Percentiles rank a stretch among this genome's conserved stretches.
Conservation (phyloP, 2,797 vertebrate species). For the Pipistrellus nathusii region DNA sequence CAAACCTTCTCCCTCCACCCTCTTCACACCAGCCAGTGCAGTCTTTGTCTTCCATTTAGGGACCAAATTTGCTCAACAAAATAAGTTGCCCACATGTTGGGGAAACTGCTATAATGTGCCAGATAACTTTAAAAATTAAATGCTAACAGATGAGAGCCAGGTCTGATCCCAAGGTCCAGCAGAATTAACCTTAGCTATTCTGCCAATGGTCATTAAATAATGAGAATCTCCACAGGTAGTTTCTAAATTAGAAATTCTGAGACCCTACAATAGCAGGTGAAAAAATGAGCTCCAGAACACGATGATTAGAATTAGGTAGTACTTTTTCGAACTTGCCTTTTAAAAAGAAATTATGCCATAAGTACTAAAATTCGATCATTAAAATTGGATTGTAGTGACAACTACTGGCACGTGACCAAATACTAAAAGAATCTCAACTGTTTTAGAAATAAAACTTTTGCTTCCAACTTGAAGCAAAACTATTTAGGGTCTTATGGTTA, state of each 20-base stretch:
- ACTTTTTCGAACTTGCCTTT: constrained; percentile 55
- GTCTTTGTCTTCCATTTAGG: background rate
- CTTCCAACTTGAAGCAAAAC: constrained; percentile 52
- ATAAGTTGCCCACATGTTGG: background rate
- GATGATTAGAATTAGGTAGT: constrained; percentile 15
- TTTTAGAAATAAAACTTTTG: constrained; percentile 67
- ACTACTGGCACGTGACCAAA: constrained; percentile 50
- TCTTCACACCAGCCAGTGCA: background rate
- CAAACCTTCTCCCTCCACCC: background rate
- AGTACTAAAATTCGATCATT: constrained; percentile 65
- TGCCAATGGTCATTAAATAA: constrained; percentile 51
- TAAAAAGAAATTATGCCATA: constrained; percentile 70
- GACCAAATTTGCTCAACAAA: constrained; percentile 56
- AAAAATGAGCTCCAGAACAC: background rate
- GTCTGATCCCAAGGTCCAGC: constrained; percentile 43
- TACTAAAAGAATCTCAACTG: constrained; percentile 53
- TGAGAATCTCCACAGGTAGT: constrained; percentile 25
- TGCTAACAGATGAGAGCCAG: constrained; percentile 63
- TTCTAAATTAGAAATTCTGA: constrained; percentile 38
- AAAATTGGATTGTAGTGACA: constrained; percentile 65
- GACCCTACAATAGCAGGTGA: background rate
- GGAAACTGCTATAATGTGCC: constrained; percentile 6
- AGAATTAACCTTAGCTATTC: constrained; percentile 47
- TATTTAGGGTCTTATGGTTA: background rate
- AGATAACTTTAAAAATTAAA: constrained; percentile 53